Base-by-base conservation (phyloP, 2,888 invertebrate genomes). In the Drosophila paranaensis region DNA sequence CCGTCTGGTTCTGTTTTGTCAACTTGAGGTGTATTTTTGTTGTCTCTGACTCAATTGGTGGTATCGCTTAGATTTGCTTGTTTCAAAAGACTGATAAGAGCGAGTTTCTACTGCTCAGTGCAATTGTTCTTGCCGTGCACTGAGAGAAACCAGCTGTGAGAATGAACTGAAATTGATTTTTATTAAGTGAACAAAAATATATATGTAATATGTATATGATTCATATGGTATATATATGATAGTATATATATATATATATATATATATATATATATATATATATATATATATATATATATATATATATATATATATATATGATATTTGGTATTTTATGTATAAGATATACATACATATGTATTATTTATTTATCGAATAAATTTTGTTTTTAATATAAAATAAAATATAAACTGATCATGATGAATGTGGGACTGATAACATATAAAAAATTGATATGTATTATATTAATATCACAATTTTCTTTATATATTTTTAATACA, bases 21-120 rank as follows among this genome's bases (percentile, higher is more conserved):
- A 79, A 81, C 81, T 87, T 80, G 85, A 71, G 79, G 77, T 77
- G 70, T 83, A 63, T 75, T 65, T 67, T 45, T 16, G 27, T 54
- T 63, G 55, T 69, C 60, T 68, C 77, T 88, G 82, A 88, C 86
- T 88, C 86, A 88, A 84, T 84, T 82, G 83, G 65, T 77, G 73
- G 74, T 86, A 88, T 83, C 86, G 71, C 77, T 74, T 88, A 81
- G 88, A 88, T 88, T 88, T 79, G 83, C 66, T 75, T 79, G 73
- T 81, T 85, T 74, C 66, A 45, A 73, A 81, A 73, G 71, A 69
- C 69, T 69, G 69, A 70, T 68, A 70, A 70, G 69, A 70, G 69
- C 61, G 39, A 9, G 37, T 46, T 62, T 64, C 60, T 57, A 48
- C 45, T 16, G 46, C 35, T 55, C 40, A 25, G 42, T 66, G 46